These are phyloP conservation scores for Drosophila testacea DNA, from an alignment of 2,888 invertebrate species.

Conservation along the genomic window DNA sequence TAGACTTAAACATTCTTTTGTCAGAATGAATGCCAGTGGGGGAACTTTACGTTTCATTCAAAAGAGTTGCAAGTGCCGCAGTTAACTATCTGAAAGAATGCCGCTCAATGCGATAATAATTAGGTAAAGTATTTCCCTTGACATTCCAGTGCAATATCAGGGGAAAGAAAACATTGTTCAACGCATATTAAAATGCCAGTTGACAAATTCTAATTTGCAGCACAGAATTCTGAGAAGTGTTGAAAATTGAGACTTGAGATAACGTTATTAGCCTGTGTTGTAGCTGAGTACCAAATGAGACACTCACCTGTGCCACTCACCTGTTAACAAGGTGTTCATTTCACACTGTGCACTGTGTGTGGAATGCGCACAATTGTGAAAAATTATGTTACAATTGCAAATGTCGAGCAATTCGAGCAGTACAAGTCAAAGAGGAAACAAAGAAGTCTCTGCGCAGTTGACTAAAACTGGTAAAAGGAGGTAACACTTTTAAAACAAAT, in stretches of 20 bases:
- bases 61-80: not conserved
- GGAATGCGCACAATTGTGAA: constrained; percentile 62
- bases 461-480: not conserved
- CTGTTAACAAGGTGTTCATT: constrained; percentile 63
- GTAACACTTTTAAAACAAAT: not conserved
- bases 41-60: constrained; percentile 30
- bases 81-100: constrained; percentile 7
- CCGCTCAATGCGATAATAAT: constrained; percentile 16
- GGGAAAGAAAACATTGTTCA: constrained; percentile 33
- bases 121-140: constrained; percentile 31
- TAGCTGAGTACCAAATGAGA: constrained; percentile 19
- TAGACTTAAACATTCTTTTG: constrained; percentile 10
- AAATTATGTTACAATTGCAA: constrained; percentile 56
- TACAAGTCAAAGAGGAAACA: not conserved
- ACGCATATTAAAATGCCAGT: constrained; percentile 54
- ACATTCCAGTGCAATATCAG: constrained; percentile 39
- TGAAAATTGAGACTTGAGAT: constrained; percentile 54
- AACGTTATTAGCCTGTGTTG: constrained; percentile 51
- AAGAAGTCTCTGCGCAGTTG: not conserved
- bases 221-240: constrained; percentile 56
- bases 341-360: constrained; percentile 35
- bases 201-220: constrained; percentile 73
- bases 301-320: constrained; percentile 29
- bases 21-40: not conserved
- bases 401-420: constrained; percentile 36